Percentiles rank a stretch among this genome's conserved stretches.
phyloP scores from a whole-genome alignment of 2,113 vertebrate species.

The Gasterosteus aculeatus region DNA sequence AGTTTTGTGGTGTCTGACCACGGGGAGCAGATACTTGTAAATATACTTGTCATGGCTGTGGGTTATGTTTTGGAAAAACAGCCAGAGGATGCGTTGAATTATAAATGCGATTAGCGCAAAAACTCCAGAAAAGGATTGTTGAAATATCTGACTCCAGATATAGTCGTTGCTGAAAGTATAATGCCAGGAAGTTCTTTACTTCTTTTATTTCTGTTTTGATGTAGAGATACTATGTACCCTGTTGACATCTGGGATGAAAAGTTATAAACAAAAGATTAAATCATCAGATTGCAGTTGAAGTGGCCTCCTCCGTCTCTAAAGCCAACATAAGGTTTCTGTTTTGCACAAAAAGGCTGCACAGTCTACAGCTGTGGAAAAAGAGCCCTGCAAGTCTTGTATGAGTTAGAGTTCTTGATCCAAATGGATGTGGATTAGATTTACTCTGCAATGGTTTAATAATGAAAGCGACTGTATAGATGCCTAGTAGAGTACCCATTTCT shows the following conservation, averaged over 20 bases:
- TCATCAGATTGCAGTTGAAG: background rate
- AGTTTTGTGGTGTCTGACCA: background rate
- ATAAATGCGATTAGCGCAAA: conserved; percentile 2
- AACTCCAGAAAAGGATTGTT: background rate
- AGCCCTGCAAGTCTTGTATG: background rate
- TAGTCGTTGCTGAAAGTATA: background rate
- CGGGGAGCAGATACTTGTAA: background rate
- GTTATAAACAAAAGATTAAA: conserved; percentile 9
- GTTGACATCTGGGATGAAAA: conserved; percentile 4
- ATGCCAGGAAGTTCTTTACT: background rate
- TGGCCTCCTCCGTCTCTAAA: background rate
- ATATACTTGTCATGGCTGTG: background rate
- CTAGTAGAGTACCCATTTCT: background rate
- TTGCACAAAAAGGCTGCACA: background rate
- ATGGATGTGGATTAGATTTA: background rate
- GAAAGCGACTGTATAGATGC: background rate
- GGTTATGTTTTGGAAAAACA: background rate
- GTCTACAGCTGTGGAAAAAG: background rate
- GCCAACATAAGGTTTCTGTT: background rate
- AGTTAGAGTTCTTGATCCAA: background rate
- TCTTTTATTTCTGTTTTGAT: background rate
- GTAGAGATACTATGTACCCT: background rate
- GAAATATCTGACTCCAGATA: background rate
- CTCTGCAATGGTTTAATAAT: no score
- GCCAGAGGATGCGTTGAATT: background rate